Evolutionary conservation across 2,888 invertebrate species (phyloP).

Genomic region (Actias luna): DNA sequence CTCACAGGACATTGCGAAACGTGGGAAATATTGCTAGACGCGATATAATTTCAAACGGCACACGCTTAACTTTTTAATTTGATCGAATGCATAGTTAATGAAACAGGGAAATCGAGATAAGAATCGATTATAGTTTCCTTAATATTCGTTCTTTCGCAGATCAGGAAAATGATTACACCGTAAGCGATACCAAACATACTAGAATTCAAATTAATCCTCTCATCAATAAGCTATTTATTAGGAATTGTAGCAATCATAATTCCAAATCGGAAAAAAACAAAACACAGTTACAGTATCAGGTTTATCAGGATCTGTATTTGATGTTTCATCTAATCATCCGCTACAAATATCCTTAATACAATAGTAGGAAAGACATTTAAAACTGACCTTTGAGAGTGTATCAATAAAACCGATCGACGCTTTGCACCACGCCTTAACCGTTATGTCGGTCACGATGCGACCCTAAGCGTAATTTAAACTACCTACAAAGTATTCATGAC

Average conservation of each 20-base stretch:
- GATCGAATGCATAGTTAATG: neutral
- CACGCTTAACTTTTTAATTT: conserved; percentile 15
- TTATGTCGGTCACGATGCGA: conserved; percentile 15
- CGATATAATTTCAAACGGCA: conserved; percentile 28
- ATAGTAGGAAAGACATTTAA: conserved; percentile 17
- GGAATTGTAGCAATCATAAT: too few relatives aligned
- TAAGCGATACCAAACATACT: too few relatives aligned
- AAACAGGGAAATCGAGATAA: neutral
- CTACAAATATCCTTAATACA: conserved; percentile 10
- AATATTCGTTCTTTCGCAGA: too few relatives aligned
- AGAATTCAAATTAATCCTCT: too few relatives aligned
- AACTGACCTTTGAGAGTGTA: conserved; percentile 19
- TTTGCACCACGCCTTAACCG: conserved; percentile 25
- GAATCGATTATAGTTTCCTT: too few relatives aligned
- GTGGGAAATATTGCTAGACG: conserved; percentile 31
- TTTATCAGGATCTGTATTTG: too few relatives aligned
- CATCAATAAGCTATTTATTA: too few relatives aligned
- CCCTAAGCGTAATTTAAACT: conserved; percentile 12
- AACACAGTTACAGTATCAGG: too few relatives aligned
- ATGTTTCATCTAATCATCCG: neutral
- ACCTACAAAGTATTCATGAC: neutral
- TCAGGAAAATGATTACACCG: too few relatives aligned
- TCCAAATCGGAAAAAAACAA: too few relatives aligned
- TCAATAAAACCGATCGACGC: conserved; percentile 19
- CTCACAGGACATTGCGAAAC: conserved; percentile 37